These are phyloP conservation scores for Orchesella flavescens DNA, from an alignment of 2,888 invertebrate genomes.

Conservation along the genomic window DNA sequence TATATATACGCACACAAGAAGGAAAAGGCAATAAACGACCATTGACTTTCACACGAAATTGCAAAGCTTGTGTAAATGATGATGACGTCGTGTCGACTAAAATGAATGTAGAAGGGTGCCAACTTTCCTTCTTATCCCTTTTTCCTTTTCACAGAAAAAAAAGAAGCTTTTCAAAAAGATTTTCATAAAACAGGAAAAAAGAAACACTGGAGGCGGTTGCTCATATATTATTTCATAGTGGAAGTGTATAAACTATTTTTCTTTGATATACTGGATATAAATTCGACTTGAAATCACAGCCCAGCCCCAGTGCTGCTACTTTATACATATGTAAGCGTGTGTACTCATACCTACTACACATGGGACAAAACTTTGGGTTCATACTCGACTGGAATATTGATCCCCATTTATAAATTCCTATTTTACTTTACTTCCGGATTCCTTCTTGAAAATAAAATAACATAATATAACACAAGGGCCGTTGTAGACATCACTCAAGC, in stretches of 20 bases:
- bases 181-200: background rate
- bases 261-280: background rate
- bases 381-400: conserved; percentile 45
- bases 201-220: background rate
- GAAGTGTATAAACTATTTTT: background rate
- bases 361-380: background rate
- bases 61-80: conserved; percentile 52
- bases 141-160: background rate
- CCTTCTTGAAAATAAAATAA: conserved; percentile 14
- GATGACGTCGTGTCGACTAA: conserved; percentile 50
- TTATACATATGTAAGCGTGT: conserved; percentile 11
- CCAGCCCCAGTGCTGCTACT: background rate
- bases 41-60: conserved; percentile 50
- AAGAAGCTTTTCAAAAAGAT: background rate
- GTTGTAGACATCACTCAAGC: background rate
- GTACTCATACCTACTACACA: background rate
- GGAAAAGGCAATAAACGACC: conserved; percentile 42
- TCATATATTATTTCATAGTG: background rate
- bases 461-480: background rate
- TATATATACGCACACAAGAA: background rate
- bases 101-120: conserved; percentile 58
- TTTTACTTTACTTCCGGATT: conserved; percentile 45
- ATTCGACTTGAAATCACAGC: background rate
- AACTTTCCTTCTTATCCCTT: conserved; percentile 50
- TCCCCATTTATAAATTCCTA: conserved; percentile 12